A percentile compares a stretch with the other conserved stretches of the same genome.
These are phyloP conservation scores for Emys orbicularis DNA, from an alignment of 2,797 vertebrate species.

Conservation along the genomic window DNA sequence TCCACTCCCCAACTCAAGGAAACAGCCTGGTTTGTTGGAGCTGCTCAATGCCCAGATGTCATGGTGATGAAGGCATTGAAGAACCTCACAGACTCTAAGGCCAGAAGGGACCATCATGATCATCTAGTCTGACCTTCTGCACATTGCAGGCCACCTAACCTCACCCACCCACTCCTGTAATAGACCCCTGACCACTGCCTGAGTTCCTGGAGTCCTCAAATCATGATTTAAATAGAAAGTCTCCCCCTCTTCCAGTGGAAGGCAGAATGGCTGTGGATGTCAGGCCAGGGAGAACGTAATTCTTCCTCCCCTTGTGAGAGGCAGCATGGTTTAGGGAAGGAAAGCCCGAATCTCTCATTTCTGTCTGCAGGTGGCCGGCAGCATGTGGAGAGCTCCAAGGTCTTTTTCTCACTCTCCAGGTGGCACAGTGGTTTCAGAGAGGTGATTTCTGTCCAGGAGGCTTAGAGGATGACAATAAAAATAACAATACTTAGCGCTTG, in stretches of 20 bases:
- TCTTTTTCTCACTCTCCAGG: not conserved
- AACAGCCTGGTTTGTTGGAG: not conserved
- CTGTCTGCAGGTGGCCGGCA: not conserved
- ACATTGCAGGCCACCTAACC: no score
- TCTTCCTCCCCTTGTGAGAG: not conserved
- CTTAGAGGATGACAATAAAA: not conserved
- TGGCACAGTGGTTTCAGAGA: no score
- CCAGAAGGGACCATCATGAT: no score
- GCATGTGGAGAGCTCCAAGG: not conserved
- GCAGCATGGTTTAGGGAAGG: not conserved
- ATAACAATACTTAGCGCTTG: no score
- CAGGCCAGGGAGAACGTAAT: not conserved
- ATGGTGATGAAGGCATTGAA: not conserved
- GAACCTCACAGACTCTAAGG: not conserved
- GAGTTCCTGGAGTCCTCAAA: no score
- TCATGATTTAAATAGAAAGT: no score
- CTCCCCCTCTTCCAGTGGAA: not conserved
- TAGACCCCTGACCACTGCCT: no score
- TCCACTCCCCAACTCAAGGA: not conserved
- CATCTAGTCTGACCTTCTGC: no score
- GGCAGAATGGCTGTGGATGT: not conserved
- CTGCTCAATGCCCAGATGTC: not conserved
- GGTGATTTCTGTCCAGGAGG: not conserved
- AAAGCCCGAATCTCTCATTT: not conserved
- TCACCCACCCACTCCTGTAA: no score